Base-by-base conservation (phyloP, 2,113 vertebrate genomes). In the Cyanistes caeruleus region DNA sequence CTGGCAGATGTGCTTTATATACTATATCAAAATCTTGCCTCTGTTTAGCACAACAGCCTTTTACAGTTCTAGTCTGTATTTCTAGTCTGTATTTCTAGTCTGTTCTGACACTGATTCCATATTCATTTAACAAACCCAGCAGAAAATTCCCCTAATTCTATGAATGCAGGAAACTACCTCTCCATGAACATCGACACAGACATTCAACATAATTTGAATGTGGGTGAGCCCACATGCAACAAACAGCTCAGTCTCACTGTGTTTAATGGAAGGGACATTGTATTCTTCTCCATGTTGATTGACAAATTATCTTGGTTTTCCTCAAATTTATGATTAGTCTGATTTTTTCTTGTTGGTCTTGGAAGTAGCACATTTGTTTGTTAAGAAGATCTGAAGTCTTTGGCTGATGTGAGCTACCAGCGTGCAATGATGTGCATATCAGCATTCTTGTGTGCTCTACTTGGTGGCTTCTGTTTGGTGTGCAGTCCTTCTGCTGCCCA, bases 1-100 rank as follows among this genome's bases (percentile, higher is more conserved):
- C 86, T 96, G 96, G 90, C 93, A 95, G 73, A 92, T n/a, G 43
- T 78, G 31, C 39, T 84, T 88, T 92, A 63, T 80, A 55, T 58
- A 67, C 63, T 89, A 46, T 10, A 64, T 95, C 76, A 97, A 96
- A 95, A 75, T 25, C 43, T 91, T 67, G 46, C 0, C 39, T 67
- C 80, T 95, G 68, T 60, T 92, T 76, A 90, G 60, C 39, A 44
- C 64, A 84, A 68, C 30, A 67, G 60, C 18, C 15, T 70, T 67
- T 33, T 55, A 70, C 24, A 67, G 23, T 67, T 95, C 59, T 25
- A 46, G 59, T 74, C 23, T 39, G 39, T 70, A 25, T 13, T 27
- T 86, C 37, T 55, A 69, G 83, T 80, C 48, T 67, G 43, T 59
- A n/a, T 13, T 27, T 86, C 37, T 55, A 69, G 83, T 80, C 48